A percentile compares a stretch with the other conserved stretches of the same genome.
These are phyloP conservation scores for Notolabrus celidotus DNA, from an alignment of 2,797 vertebrate species.

Conservation along the genomic window DNA sequence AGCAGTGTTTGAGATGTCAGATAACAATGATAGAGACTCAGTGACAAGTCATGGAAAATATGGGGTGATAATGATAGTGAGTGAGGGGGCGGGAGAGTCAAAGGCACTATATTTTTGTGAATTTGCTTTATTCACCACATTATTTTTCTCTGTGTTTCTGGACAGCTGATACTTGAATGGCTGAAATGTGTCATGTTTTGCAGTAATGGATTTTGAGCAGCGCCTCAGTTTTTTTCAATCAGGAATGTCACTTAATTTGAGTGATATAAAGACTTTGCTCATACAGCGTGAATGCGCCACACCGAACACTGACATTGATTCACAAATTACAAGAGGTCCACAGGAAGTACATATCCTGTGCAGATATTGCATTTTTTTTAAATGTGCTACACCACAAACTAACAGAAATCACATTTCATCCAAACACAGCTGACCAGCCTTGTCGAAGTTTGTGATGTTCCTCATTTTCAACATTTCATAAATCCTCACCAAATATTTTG, in stretches of 20 bases:
- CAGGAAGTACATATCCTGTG: too few species aligned
- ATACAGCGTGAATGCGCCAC: too few species aligned
- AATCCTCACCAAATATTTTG: conserved; percentile 10
- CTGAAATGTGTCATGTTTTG: neutral
- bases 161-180: neutral
- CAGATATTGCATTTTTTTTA: neutral
- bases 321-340: too few species aligned
- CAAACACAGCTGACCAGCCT: neutral
- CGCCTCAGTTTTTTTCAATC: too few species aligned
- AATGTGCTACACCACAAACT: too few species aligned
- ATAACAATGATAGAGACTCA: conserved; percentile 44
- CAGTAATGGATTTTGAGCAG: too few species aligned
- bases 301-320: too few species aligned
- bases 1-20: conserved; percentile 45
- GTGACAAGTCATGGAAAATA: conserved; percentile 40
- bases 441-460: neutral
- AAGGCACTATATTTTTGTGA: conserved; percentile 6
- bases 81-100: neutral
- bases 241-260: too few species aligned
- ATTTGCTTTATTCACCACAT: neutral
- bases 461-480: neutral
- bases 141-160: neutral
- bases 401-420: neutral
- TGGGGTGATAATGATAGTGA: conserved; percentile 19
- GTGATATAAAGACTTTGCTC: too few species aligned